Evolutionary conservation across 2,113 vertebrate genomes (phyloP).

Genomic region (Psammodynastes pulverulentus): DNA sequence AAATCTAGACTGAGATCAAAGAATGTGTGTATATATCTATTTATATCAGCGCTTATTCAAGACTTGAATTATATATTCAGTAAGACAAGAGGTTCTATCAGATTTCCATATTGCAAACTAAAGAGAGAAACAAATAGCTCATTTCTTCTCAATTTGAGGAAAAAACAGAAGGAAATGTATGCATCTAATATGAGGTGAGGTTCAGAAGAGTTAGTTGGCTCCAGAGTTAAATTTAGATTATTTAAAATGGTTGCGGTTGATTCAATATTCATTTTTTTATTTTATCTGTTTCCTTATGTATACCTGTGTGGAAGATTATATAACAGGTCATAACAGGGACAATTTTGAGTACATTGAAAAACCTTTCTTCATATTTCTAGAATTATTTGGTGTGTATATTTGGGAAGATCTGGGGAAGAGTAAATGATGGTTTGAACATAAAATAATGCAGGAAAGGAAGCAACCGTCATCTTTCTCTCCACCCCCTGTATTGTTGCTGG

Average conservation of each 20-base stretch:
- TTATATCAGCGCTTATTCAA: neutral
- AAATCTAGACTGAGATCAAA: slow-evolving; percentile 28
- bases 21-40: neutral
- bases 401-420: neutral
- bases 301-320: neutral
- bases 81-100: slow-evolving; percentile 46
- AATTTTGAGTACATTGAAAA: neutral
- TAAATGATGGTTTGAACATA: neutral
- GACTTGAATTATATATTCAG: slow-evolving; percentile 27
- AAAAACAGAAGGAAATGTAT: neutral
- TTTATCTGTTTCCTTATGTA: neutral
- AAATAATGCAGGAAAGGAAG: neutral
- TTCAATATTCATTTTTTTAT: neutral
- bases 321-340: neutral
- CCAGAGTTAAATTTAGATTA: neutral
- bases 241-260: neutral
- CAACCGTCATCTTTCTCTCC: neutral
- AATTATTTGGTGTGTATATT: neutral
- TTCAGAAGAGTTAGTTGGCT: neutral
- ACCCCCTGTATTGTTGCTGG: neutral
- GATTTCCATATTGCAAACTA: slow-evolving; percentile 31
- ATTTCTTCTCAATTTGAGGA: slow-evolving; percentile 17
- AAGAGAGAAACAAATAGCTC: slow-evolving; percentile 29
- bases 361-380: neutral
- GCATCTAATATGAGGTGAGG: neutral